Evolutionary conservation across 2,888 invertebrate species (phyloP), one percentile per base, ranked within the genome.

Genomic region (Sminthurinus aureus): DNA sequence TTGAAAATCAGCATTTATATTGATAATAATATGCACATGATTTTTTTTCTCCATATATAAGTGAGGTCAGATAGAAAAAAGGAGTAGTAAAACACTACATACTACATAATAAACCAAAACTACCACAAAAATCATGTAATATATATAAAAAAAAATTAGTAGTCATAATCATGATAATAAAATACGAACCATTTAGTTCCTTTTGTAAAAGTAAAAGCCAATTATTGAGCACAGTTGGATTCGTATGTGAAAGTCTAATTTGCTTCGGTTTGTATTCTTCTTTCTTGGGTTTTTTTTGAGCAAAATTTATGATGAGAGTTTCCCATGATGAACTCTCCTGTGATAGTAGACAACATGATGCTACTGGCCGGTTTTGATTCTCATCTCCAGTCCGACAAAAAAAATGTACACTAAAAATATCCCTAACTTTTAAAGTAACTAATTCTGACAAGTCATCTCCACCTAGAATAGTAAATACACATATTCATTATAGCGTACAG

Each of bases 361-460:
- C 24, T 0, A 24, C 4, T 13, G 82, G 50, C 51, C 69, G 64
- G 79, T 83, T 81, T 26, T 84, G 79, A 51, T 85, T 85, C 67
- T 85, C 85, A 24, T 84, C 81, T 66, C 82, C 81, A 67, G 9
- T 76, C 4, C 78, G 22, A 67, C 52, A 75, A 15, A 52, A 51
- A 13, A 87, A 75, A 75, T 88, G 87, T 22, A 86, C 87, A 15
- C 82, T 83, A 11, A 88, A 74, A 26, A 88, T 80, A 73, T 88
- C 88, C 52, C 84, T 84, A 18, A 88, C 67, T 69, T 87, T 87
- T 18, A 88, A 85, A 52, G 85, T 88, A 75, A 88, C 87, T 86
- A 88, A 87, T 83, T 88, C 88, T 12, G 88, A 88, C 86, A 88
- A 87, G 74, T 88, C 88, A 69, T 88, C 88, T 22, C 86, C 85